These are phyloP conservation scores for Olivierus martensii DNA, from an alignment of 1,140 invertebrate species.

Conservation along the genomic window DNA sequence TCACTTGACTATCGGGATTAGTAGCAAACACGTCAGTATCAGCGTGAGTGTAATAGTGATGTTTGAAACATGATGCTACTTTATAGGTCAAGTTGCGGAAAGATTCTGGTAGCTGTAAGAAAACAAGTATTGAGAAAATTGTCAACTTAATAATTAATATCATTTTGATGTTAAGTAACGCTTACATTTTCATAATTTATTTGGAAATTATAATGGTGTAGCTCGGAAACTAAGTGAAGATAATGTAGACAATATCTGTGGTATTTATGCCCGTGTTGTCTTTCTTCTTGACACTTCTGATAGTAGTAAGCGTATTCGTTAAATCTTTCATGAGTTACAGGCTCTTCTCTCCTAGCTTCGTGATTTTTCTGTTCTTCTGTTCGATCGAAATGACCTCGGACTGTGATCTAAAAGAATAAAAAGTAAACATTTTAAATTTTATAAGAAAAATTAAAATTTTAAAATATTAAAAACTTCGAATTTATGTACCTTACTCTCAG, in stretches of 20 bases:
- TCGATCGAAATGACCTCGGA: conserved; percentile 5
- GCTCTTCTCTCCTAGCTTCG: conserved; percentile 1
- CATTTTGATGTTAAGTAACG: no score
- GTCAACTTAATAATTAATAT: no score
- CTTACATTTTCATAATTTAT: conserved; percentile 12
- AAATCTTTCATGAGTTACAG: conserved; percentile 12
- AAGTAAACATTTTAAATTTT: no score
- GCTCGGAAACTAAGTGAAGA: not conserved
- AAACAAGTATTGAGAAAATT: no score
- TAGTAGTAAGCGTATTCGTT: conserved; percentile 12
- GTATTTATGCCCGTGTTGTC: conserved; percentile 2
- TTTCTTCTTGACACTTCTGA: conserved; percentile 7
- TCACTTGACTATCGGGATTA: not conserved
- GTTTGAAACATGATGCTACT: not conserved
- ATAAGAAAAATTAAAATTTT: no score
- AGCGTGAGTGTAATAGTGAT: conserved; percentile 1
- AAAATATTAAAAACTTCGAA: no score
- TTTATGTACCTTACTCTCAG: not conserved
- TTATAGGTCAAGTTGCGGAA: conserved; percentile 9
- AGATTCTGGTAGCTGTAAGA: conserved; percentile 2
- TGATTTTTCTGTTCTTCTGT: conserved; percentile 11
- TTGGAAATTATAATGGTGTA: conserved; percentile 6
- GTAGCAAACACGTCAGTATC: not conserved
- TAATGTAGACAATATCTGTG: conserved; percentile 7
- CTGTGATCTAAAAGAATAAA: not conserved